phyloP scores from a whole-genome alignment of 1,140 invertebrate species.

The Aphidius gifuensis region DNA sequence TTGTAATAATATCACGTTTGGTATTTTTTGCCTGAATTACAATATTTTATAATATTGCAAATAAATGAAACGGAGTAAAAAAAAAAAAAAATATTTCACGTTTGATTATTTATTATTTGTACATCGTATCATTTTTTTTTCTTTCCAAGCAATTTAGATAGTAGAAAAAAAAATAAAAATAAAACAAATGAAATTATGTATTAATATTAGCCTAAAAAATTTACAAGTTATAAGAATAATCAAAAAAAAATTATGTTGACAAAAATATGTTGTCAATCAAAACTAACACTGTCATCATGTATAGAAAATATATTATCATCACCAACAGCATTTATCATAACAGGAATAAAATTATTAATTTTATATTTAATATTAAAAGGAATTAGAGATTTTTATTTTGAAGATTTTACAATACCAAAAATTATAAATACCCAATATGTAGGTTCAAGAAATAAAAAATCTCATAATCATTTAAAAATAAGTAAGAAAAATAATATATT shows the following conservation, averaged over 20 bases:
- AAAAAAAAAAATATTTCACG: conserved; percentile 12
- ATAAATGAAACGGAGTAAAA: too few species aligned
- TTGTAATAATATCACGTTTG: conserved; percentile 32
- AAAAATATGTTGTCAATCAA: conserved; percentile 20
- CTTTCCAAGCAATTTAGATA: too few species aligned
- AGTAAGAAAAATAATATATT: not conserved
- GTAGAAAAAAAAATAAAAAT: not conserved
- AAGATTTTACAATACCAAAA: conserved; percentile 28
- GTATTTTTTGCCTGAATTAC: conserved; percentile 27
- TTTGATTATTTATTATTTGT: conserved; percentile 1
- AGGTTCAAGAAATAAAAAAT: not conserved
- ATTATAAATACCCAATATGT: conserved; percentile 2
- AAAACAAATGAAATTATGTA: conserved; percentile 6
- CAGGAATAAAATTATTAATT: conserved; percentile 29
- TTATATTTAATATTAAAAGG: conserved; percentile 35
- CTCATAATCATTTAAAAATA: conserved; percentile 22
- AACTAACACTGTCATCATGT: conserved; percentile 6
- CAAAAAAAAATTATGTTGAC: conserved; percentile 18
- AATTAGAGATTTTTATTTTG: conserved; percentile 34
- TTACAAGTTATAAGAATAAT: conserved; percentile 13
- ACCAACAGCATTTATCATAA: conserved; percentile 25
- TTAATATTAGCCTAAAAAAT: conserved; percentile 5
- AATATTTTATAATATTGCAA: not conserved
- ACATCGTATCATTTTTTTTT: too few species aligned
- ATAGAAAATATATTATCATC: conserved; percentile 12